Conservation (phyloP, 2,888 invertebrate species). For the Aplocera efformata region DNA sequence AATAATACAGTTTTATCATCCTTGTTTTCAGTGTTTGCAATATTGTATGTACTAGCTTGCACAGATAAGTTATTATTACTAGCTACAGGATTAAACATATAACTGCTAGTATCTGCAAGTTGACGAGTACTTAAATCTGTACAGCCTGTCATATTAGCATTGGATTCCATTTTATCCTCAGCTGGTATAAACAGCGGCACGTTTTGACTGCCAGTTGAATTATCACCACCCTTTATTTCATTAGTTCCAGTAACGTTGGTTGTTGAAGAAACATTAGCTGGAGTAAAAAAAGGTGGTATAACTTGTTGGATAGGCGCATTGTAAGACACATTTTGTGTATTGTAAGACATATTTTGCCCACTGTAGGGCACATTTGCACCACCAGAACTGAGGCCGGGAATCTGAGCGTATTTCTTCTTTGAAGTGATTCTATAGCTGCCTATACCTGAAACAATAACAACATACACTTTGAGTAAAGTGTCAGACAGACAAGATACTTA, state of each 20-base stretch:
- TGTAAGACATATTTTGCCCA: slow-evolving; percentile 29
- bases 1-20: neutral
- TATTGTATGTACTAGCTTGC: too few relatives aligned
- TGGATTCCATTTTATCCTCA: slow-evolving; percentile 6
- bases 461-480: neutral
- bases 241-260: too few relatives aligned
- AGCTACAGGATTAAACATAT: slow-evolving; percentile 29
- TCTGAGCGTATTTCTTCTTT: slow-evolving; percentile 88
- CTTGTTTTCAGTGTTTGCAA: too few relatives aligned
- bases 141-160: neutral
- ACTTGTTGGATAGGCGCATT: slow-evolving; percentile 1
- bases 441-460: slow-evolving; percentile 57
- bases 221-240: neutral
- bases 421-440: slow-evolving; percentile 84
- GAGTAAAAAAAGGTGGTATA: neutral
- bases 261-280: neutral
- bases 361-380: slow-evolving; percentile 23
- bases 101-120: slow-evolving; percentile 19
- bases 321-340: slow-evolving; percentile 1
- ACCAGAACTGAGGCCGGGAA: slow-evolving; percentile 84
- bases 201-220: slow-evolving; percentile 5
- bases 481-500: too few relatives aligned
- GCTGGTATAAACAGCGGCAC: slow-evolving; percentile 30
- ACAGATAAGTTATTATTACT: neutral
- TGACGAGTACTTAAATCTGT: slow-evolving; percentile 11